Evolutionary conservation across 2,113 vertebrate species (phyloP).

Genomic region (Pachycephala philippinensis): DNA sequence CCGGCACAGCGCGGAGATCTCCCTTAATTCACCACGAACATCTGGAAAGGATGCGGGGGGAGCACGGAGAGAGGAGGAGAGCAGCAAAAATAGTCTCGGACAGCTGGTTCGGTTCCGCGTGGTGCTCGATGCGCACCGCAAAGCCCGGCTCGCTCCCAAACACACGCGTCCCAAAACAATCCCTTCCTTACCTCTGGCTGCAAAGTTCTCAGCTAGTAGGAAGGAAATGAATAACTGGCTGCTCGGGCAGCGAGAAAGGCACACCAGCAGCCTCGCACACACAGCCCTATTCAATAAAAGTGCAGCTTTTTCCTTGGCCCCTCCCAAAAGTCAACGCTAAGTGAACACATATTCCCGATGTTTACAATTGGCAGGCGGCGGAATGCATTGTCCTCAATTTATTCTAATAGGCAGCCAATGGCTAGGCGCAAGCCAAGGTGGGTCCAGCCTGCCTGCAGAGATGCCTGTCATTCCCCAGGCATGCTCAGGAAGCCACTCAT

Average conservation of each 20-base stretch:
- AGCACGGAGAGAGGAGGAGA: neutral
- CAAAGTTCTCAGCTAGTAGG: slow-evolving; percentile 34
- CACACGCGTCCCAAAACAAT: neutral
- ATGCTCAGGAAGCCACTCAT: slow-evolving; percentile 82
- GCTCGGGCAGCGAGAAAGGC: slow-evolving; percentile 48
- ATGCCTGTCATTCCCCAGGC: slow-evolving; percentile 83
- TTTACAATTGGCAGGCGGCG: slow-evolving; percentile 76
- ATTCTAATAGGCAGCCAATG: slow-evolving; percentile 76
- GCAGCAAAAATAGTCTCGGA: neutral
- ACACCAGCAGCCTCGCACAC: slow-evolving; percentile 57
- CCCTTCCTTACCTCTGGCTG: slow-evolving; percentile 71
- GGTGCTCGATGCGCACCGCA: neutral
- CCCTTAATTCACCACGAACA: neutral
- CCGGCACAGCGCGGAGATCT: neutral
- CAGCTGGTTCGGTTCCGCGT: neutral
- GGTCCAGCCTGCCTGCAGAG: slow-evolving; percentile 73
- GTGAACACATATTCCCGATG: slow-evolving; percentile 77
- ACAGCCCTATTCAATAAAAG: slow-evolving; percentile 77
- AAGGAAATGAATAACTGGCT: slow-evolving; percentile 50
- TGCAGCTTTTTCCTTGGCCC: slow-evolving; percentile 75
- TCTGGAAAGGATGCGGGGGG: neutral
- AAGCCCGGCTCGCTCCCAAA: neutral
- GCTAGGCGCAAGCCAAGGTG: slow-evolving; percentile 67
- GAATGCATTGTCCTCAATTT: slow-evolving; percentile 80
- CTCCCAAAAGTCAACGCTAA: slow-evolving; percentile 80